phyloP scores from a whole-genome alignment of 2,797 vertebrate species.

The Sebastes melanostomus region DNA sequence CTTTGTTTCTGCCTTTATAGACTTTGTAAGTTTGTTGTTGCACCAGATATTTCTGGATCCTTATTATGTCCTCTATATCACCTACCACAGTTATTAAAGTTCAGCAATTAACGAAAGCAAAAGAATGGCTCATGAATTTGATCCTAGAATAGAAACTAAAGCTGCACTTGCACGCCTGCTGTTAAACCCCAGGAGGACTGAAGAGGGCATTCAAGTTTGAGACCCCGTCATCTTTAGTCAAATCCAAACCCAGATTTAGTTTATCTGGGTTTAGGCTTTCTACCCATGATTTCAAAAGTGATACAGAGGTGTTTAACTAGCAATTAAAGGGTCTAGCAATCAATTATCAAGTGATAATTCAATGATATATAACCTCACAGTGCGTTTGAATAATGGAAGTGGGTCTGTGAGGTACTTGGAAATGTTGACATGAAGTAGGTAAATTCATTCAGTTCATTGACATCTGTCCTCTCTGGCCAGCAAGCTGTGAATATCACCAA shows the following conservation, averaged over 20 bases:
- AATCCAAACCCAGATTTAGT: conserved; percentile 3
- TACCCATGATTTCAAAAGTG: neutral
- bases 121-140: neutral
- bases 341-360: neutral
- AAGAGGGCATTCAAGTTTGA: neutral
- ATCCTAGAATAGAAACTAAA: neutral
- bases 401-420: neutral
- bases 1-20: too few relatives aligned
- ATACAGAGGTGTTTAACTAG: neutral
- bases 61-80: too few relatives aligned
- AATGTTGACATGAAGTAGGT: neutral
- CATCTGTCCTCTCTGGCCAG: conserved; percentile 61
- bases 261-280: neutral
- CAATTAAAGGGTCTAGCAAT: neutral
- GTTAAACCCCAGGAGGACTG: neutral
- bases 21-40: too few relatives aligned
- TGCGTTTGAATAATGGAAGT: neutral
- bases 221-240: neutral
- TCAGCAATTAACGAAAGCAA: neutral
- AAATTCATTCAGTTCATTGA: conserved; percentile 33
- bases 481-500: conserved; percentile 17
- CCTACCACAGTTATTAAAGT: neutral
- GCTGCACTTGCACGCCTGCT: neutral
- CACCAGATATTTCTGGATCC: too few relatives aligned
- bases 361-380: neutral